Evolutionary conservation across 2,888 invertebrate species (phyloP), one percentile per base, ranked within the genome.

Genomic region (Torymus auratus): DNA sequence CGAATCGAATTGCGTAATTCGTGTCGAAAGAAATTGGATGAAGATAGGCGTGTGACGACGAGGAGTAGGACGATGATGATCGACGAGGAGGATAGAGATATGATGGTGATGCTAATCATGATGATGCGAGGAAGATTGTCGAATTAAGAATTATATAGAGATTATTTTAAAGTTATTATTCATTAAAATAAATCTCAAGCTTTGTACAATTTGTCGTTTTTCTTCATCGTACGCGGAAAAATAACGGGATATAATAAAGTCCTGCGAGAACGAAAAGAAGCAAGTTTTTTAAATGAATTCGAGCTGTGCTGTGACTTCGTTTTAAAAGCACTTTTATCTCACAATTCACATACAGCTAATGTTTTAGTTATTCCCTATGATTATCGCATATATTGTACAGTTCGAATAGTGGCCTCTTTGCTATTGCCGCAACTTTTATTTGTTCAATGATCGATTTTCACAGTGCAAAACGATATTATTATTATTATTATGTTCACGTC

Each of bases 81-180:
- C 12, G 11, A 53, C 52, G 23, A 53, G 20, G 60, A 60, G 14
- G 13, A 15, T 52, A 55, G 60, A 55, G 61, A 83, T 69, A 78
- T 79, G 80, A 41, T 41, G 41, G 7, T 41, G 0, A 41, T 7
- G 41, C 41, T 41, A 7, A 41, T 41, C 41, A 41, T 41, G 41
- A 41, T 41, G 41, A 41, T 41, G 41, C 67, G 81, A 84, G 74
- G 76, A 81, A 83, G 81, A 83, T 84, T 80, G 81, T 84, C 82
- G 81, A 84, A 83, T 83, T 87, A 86, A 87, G 86, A 86, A 87
- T 86, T 88, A 87, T 86, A 88, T 88, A 88, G 87, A 89, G 87
- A 88, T 90, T 89, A 89, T 89, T 89, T 89, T 88, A 87, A 89
- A 88, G 86, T 88, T 87, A 88, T 86, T 87, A 89, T 87, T 87